Evolutionary conservation across 2,113 vertebrate species (phyloP).

Genomic region (Grantiella picta): DNA sequence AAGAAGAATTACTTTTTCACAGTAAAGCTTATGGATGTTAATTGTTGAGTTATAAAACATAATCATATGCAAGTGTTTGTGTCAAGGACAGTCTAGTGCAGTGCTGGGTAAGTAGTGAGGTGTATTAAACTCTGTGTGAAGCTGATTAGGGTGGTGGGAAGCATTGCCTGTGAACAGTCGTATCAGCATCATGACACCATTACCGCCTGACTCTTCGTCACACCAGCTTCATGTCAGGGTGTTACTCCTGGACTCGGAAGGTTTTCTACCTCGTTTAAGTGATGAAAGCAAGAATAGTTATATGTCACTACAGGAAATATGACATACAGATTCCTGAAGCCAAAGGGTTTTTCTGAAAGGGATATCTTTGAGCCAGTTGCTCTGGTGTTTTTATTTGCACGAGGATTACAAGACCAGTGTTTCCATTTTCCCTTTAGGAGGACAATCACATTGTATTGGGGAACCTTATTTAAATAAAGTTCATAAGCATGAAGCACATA

Average conservation of each 20-base stretch:
- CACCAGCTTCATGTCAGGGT: background rate
- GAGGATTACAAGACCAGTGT: background rate
- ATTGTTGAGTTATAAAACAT: background rate
- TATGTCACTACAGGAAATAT: background rate
- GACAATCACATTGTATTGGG: background rate
- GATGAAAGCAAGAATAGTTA: background rate
- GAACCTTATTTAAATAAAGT: background rate
- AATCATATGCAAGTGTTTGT: background rate
- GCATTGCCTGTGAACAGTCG: background rate
- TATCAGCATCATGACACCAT: background rate
- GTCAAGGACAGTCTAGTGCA: background rate
- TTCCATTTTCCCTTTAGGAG: background rate
- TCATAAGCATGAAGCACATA: background rate
- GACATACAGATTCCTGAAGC: background rate
- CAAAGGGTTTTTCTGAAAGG: background rate
- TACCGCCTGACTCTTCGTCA: background rate
- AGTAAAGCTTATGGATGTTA: background rate
- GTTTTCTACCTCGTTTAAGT: background rate
- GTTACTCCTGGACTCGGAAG: accelerated
- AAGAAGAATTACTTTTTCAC: background rate
- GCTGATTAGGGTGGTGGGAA: background rate
- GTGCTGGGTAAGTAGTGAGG: background rate
- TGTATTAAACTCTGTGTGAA: background rate
- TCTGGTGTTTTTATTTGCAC: background rate
- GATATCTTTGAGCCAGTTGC: background rate